Base-by-base conservation (phyloP, 1,140 invertebrate genomes). In the Megalonaias nervosa region DNA sequence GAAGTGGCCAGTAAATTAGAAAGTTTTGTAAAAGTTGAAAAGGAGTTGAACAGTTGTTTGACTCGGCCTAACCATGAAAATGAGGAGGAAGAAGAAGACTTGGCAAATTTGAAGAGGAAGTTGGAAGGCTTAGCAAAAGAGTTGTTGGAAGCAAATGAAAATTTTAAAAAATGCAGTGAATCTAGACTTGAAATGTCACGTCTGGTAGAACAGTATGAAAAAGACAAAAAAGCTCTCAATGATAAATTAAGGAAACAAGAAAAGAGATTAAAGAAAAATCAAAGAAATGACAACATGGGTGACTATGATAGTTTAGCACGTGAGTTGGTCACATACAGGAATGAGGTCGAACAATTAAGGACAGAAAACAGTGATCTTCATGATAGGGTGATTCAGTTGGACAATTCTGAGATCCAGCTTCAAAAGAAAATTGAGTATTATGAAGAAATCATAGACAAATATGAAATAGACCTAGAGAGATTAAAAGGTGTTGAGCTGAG, bases 261-360 rank as follows among this genome's bases (percentile, higher is more conserved):
- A 26, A 82, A 77, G 70, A 75, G 74, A 80, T 62, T 71, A 64
- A 75, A 75, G 48, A 14, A 60, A 60, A 67, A 26, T 64, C 68
- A 77, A 71, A 75, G 80, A 77, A 31, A 71, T 77, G 73, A 79
- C 67, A 75, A 71, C 61, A 23, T 67, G 59, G 67, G 75, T 79
- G 71, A 74, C 61, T 71, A 64, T 73, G 69, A 67, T 82, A 57
- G 31, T 19, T 60, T 67, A n/a, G 71, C 69, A 69, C 56, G 70
- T 68, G 58, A 72, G 58, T 75, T 74, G 21, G 75, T 77, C 17
- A 77, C 75, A 4, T 78, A 77, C 13, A 74, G 81, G 67, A 71
- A 77, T 70, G 82, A 88, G 67, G 73, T 86, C 11, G 76, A 85
- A 70, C 78, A 84, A 65, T 59, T 83, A 4, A 81, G 82, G 62